Evolutionary conservation across 1,140 invertebrate species (phyloP).

Genomic region (Panagrolaimus sp.): DNA sequence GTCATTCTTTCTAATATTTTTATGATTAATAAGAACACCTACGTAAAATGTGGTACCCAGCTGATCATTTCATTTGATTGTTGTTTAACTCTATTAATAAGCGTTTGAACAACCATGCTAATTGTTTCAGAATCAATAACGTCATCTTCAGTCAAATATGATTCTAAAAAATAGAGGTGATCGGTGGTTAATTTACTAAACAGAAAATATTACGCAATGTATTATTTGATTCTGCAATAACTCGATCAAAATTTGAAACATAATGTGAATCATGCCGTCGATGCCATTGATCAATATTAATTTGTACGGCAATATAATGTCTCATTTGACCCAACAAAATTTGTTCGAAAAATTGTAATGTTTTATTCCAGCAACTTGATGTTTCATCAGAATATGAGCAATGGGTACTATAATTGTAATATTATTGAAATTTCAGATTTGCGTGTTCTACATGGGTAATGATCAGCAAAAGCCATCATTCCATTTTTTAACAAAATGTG

Average conservation of each 20-base stretch:
- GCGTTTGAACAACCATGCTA: constrained; percentile 28
- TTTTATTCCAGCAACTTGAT: constrained; percentile 45
- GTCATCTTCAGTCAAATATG: constrained; percentile 29
- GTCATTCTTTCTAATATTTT: no score
- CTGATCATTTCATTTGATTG: constrained; percentile 38
- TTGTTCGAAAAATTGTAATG: constrained; percentile 42
- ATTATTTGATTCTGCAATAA: constrained; percentile 29
- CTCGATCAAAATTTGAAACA: constrained; percentile 34
- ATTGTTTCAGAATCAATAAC: constrained; percentile 32
- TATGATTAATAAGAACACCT: constrained; percentile 14
- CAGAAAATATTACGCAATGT: constrained; percentile 28
- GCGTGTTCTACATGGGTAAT: background rate
- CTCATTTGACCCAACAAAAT: constrained; percentile 47
- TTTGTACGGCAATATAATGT: constrained; percentile 50
- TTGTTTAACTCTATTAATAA: constrained; percentile 34
- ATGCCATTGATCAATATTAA: constrained; percentile 51
- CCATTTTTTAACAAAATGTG: no score
- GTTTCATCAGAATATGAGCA: constrained; percentile 38
- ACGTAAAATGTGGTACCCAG: constrained; percentile 41
- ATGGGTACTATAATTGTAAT: constrained; percentile 41
- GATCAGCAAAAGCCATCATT: no score
- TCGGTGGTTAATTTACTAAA: background rate
- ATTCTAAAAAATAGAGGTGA: constrained; percentile 21
- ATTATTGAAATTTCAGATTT: constrained; percentile 15
- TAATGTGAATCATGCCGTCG: constrained; percentile 34